These are phyloP conservation scores for Lophius piscatorius DNA, from an alignment of 2,113 vertebrate genomes.

Conservation along the genomic window DNA sequence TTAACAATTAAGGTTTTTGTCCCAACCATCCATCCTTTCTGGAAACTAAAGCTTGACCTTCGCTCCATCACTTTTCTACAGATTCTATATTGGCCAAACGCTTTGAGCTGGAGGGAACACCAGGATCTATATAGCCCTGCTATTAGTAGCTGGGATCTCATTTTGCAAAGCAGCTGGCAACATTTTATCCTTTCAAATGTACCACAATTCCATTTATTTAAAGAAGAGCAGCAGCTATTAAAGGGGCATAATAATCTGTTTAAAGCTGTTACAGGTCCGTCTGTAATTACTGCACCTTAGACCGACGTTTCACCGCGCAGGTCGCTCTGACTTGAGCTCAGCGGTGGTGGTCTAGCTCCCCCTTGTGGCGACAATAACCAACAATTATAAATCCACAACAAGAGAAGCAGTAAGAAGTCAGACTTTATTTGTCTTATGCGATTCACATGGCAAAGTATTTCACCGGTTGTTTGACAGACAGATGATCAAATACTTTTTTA, in stretches of 20 bases:
- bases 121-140: no score
- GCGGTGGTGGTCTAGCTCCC: conserved; percentile 35
- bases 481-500: conserved; percentile 47
- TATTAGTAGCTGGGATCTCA: no score
- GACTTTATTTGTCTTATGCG: conserved; percentile 53
- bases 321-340: not conserved
- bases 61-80: conserved; percentile 1
- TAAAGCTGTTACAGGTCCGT: not conserved
- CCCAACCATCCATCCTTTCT: no score
- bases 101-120: no score
- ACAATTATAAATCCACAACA: not conserved
- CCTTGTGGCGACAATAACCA: conserved; percentile 39
- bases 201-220: no score
- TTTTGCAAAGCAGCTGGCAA: no score
- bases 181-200: no score
- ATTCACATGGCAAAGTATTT: conserved; percentile 24
- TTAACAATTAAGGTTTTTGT: no score
- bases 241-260: no score
- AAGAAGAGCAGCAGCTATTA: no score
- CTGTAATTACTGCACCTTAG: not conserved
- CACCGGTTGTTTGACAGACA: conserved; percentile 3
- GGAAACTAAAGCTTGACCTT: conserved; percentile 36
- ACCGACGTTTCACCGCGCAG: not conserved
- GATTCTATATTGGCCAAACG: not conserved
- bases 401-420: conserved; percentile 4